Percentiles rank a stretch among this genome's conserved stretches.
These are phyloP conservation scores for Aramus guarauna DNA, from an alignment of 2,113 vertebrate species.

Conservation along the genomic window DNA sequence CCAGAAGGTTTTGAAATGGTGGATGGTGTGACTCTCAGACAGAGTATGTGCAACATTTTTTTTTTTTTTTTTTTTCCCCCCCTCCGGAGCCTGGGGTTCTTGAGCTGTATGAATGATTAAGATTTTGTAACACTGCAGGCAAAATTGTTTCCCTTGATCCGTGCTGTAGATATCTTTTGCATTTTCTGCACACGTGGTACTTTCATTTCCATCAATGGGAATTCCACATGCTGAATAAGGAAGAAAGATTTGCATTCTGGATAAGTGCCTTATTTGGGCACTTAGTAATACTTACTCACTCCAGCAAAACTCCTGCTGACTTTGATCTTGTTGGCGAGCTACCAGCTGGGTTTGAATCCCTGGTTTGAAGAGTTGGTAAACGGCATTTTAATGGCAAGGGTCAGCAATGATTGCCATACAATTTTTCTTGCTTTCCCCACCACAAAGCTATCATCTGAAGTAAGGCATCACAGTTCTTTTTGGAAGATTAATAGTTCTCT, in stretches of 20 bases:
- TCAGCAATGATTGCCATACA: neutral
- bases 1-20: neutral
- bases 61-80: neutral
- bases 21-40: neutral
- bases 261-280: slow-evolving; percentile 18
- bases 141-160: slow-evolving; percentile 36
- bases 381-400: neutral
- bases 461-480: neutral
- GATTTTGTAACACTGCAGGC: slow-evolving; percentile 17
- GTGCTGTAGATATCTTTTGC: neutral
- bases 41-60: neutral
- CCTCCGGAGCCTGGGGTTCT: neutral
- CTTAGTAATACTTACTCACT: slow-evolving; percentile 10
- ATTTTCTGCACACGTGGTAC: slow-evolving; percentile 16
- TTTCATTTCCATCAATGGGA: slow-evolving; percentile 54
- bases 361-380: neutral
- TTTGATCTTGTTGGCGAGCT: slow-evolving; percentile 1
- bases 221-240: slow-evolving; percentile 47
- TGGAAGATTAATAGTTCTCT: slow-evolving; percentile 52
- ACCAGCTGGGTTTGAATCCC: neutral
- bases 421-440: neutral
- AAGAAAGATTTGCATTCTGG: slow-evolving; percentile 55
- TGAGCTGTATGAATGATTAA: neutral
- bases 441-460: neutral
- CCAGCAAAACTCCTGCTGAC: neutral